Percentiles rank a stretch among this genome's conserved stretches.
phyloP scores from a whole-genome alignment of 2,113 vertebrate genomes.

The Cephalopterus ornatus region DNA sequence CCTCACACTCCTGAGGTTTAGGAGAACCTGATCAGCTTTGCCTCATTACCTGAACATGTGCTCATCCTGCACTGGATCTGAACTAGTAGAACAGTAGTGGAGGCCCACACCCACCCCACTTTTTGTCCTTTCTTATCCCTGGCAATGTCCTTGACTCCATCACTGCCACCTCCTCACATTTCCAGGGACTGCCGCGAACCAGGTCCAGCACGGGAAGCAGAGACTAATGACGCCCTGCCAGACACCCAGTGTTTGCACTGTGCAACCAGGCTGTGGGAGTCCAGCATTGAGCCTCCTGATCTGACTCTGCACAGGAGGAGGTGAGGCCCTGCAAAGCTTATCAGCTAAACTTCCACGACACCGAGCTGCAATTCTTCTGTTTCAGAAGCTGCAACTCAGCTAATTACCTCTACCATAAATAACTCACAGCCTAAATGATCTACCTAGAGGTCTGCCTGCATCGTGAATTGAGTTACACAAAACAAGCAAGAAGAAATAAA shows the following conservation, averaged over 20 bases:
- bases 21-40: not conserved
- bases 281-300: not conserved
- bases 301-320: rapidly evolving
- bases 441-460: not conserved
- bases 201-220: not conserved
- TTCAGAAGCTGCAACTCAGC: slow-evolving; percentile 2
- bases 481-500: not conserved
- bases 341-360: not conserved
- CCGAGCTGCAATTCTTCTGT: not conserved
- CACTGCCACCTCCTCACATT: not conserved
- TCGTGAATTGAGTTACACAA: not conserved
- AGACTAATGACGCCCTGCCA: not conserved
- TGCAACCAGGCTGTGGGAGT: not conserved
- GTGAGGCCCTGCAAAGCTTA: not conserved
- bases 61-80: not conserved
- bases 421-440: not conserved
- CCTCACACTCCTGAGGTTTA: not conserved
- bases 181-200: not conserved
- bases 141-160: not conserved
- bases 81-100: rapidly evolving
- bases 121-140: not conserved
- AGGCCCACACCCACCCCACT: not conserved
- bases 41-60: rapidly evolving
- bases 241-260: not conserved
- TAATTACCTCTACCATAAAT: slow-evolving; percentile 18